Evolutionary conservation across 2,113 vertebrate genomes (phyloP), one percentile per base, ranked within the genome.

Genomic region (Carettochelys insculpta): DNA sequence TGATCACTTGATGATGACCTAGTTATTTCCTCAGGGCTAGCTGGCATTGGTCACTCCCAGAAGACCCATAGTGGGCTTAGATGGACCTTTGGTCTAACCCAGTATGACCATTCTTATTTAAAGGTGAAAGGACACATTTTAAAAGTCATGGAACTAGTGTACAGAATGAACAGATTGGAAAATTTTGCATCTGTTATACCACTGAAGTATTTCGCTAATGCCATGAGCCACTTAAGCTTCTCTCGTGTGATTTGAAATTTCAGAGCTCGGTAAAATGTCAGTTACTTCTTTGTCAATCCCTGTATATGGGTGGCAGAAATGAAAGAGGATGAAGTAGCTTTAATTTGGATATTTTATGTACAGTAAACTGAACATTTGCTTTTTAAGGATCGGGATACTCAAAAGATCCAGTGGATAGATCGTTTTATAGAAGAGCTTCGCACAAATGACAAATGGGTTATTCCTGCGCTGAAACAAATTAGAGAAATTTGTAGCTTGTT

Each of bases 401-500:
- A 99, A 85, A 99, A 99, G 98, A 99, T 99, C 94, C 99, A 99
- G 89, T 99, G 99, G 99, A 99, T 99, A 96, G 99, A 99, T 97
- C 98, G 99, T 83, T 99, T 99, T 97, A 99, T 99, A 98, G 99
- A 99, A 98, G 99, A 99, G 92, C 98, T 99, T 95, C 99, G 99
- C 96, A 99, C 99, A 95, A 99, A 99, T 96, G 99, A 99, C 97
- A 99, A 99, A 96, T 99, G 99, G 99, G 99, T 99, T 92, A 99
- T 99, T 95, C 99, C 99, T 92, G 99, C 99, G 92, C 97, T 99
- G 96, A 99, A 99, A 97, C 99, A 99, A 96, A 99, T 99, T 94
- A 98, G 99, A 97, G 99, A 99, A 98, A 99, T 99, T 94, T 99
- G 99, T 97, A 99, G 99, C 98, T 98, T 99, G 95, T 99, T 99